Conservation (phyloP, 2,113 vertebrate species). For the Lepisosteus osseus region DNA sequence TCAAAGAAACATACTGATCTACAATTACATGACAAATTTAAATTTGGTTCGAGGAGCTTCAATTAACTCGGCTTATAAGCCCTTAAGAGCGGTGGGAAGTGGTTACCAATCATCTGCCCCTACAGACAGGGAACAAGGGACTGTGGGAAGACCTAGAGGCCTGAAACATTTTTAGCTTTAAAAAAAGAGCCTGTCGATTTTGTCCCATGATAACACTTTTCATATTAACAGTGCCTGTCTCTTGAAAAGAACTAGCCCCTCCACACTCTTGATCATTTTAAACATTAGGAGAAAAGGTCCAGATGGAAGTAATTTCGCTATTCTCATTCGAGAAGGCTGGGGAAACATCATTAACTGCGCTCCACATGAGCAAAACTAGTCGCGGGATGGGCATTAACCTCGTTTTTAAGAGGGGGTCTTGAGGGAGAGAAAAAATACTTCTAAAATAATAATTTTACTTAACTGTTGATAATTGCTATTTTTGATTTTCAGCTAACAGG, state of each 20-base stretch:
- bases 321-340: constrained; percentile 2
- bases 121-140: not conserved
- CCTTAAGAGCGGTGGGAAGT: not conserved
- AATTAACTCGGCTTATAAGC: not conserved
- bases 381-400: too few species aligned
- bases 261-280: not conserved
- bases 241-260: not conserved
- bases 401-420: not conserved
- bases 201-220: constrained; percentile 1
- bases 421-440: not conserved
- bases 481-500: not conserved
- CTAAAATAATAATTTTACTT: not conserved
- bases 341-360: not conserved
- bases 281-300: not conserved
- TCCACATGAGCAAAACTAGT: not conserved
- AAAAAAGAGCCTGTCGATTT: not conserved
- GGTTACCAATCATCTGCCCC: not conserved
- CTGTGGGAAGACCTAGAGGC: not conserved
- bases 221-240: constrained; percentile 3
- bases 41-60: not conserved
- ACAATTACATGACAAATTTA: not conserved
- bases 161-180: not conserved
- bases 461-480: not conserved
- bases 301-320: constrained; percentile 2
- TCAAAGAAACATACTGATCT: not conserved